Percentiles rank a stretch among this genome's conserved stretches.
phyloP scores from a whole-genome alignment of 2,113 vertebrate genomes.

The Siniperca knerii region DNA sequence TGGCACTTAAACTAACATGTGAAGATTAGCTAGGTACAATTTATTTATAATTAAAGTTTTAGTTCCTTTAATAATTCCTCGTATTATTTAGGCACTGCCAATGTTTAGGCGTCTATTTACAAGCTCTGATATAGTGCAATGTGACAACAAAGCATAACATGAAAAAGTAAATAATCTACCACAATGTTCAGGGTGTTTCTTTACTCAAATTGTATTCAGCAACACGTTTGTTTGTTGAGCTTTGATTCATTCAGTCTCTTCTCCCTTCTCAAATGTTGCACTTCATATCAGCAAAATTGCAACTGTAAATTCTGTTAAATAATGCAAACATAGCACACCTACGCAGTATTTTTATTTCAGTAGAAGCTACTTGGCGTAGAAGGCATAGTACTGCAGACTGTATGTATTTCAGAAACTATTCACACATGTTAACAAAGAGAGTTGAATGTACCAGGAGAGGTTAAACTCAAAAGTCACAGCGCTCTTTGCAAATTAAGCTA shows the following conservation, averaged over 20 bases:
- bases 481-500: conserved; percentile 62
- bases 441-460: conserved; percentile 28
- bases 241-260: neutral
- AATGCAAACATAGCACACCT: neutral
- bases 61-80: neutral
- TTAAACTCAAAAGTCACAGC: conserved; percentile 55
- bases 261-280: neutral
- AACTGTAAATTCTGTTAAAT: neutral
- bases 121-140: neutral
- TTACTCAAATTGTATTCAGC: neutral
- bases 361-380: neutral
- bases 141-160: neutral
- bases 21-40: neutral
- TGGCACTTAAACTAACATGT: neutral
- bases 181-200: neutral
- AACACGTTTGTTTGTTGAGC: neutral
- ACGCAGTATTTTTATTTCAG: neutral
- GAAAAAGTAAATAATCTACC: neutral
- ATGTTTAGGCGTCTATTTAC: neutral
- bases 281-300: neutral
- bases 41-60: neutral
- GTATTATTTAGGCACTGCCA: neutral
- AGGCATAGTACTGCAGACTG: neutral
- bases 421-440: neutral
- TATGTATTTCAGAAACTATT: neutral